Base-by-base conservation (phyloP, 2,888 invertebrate genomes). In the Poecilobothrus nobilitatus region DNA sequence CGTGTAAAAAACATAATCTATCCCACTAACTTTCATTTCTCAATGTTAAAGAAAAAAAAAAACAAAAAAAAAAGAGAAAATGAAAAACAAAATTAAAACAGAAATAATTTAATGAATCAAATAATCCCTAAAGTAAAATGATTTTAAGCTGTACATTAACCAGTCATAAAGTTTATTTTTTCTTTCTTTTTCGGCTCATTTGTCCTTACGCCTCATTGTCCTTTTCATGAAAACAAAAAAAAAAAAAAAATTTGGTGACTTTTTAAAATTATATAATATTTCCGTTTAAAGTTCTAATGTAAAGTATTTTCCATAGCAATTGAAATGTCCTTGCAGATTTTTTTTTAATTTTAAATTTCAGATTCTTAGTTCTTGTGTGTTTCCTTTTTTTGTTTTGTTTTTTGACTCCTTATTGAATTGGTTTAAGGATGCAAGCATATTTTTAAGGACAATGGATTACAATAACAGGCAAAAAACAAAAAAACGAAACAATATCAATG, bases 131-230 rank as follows among this genome's bases (percentile, higher is more conserved):
- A 53, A 53, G 53, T 53, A 53, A 53, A 53, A 53, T 18, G 53
- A 53, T 53, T 53, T 53, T 53, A 53, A 53, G 53, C 53, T 53
- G 53, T 53, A 53, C 53, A 53, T 53, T 53, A 53, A 53, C 53
- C 53, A 53, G 53, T 53, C 53, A 53, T 53, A 53, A 53, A 53
- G 18, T 53, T 53, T 53, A 15, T 6, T 53, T 53, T 41, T 15
- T 18, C 18, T 9, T n/a, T n/a, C 15, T 53, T 53, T 18, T 53
- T 53, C 15, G 53, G 53, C 53, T 53, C 53, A 53, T 53, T 53
- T 53, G 53, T 53, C 53, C 53, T 53, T 53, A 53, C 15, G 53
- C 53, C 53, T 53, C 53, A 53, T 53, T 53, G 1, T 53, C 12
- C 53, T 53, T 18, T 53, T 12, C 15, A 41, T 12, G 3, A 44